Evolutionary conservation across 2,888 invertebrate genomes (phyloP).

Genomic region (Pocota personata): DNA sequence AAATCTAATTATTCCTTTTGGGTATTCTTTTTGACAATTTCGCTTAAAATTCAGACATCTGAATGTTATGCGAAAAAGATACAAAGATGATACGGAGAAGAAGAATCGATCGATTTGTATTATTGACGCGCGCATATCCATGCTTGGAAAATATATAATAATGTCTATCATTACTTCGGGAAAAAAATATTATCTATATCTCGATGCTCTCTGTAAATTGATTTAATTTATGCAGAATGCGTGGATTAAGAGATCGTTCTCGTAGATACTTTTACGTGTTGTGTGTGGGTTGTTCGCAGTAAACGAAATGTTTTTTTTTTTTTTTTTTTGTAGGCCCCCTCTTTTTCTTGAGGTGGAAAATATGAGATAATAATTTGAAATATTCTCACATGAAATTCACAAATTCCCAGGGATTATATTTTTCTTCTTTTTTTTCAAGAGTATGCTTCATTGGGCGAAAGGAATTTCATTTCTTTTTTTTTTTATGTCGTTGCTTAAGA

Average conservation of each 20-base stretch:
- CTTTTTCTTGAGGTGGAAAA: conserved; percentile 26
- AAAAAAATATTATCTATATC: not conserved
- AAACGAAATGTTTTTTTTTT: not conserved
- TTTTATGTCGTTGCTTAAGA: not conserved
- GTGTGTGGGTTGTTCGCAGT: conserved; percentile 32
- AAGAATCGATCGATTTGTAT: conserved; percentile 13
- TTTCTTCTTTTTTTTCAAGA: not conserved
- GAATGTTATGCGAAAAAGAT: not conserved
- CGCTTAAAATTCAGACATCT: not conserved
- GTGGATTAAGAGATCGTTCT: conserved; percentile 54
- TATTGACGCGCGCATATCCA: not conserved
- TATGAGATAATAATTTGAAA: conserved; percentile 41
- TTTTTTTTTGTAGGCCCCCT: not conserved
- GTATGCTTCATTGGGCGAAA: not conserved
- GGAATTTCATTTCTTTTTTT: not conserved
- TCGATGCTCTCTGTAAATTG: conserved; percentile 27
- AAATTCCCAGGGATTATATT: not conserved
- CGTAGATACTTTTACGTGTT: conserved; percentile 9
- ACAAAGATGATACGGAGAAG: not conserved
- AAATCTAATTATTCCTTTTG: conserved; percentile 13
- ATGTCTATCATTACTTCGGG: conserved; percentile 15
- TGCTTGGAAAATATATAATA: not conserved
- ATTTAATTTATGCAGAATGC: conserved; percentile 60
- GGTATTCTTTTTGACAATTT: not conserved
- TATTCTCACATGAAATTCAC: not conserved